Evolutionary conservation across 2,888 invertebrate genomes (phyloP), one percentile per base, ranked within the genome.

Genomic region (Tridacna crocea): DNA sequence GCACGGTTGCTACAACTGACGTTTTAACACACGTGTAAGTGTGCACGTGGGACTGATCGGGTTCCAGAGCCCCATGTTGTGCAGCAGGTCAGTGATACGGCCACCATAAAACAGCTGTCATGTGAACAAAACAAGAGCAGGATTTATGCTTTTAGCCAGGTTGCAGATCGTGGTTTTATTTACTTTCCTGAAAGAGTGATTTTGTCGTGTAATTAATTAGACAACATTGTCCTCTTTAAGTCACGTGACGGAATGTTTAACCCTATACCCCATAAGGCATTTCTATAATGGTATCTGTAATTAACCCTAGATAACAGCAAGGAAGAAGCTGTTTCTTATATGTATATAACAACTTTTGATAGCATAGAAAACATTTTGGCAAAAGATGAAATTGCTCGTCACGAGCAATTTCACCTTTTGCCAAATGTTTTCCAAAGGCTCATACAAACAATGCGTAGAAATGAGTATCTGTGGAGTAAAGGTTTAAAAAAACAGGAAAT

Each of bases 1-100:
- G 70, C 70, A 70, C 70, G 70, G 70, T 70, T 48, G 70, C 70
- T 70, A 51, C 55, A 24, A 22, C n/a, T 70, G 70, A 70, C 70
- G 26, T 48, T 51, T 70, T 70, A 70, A 70, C 47, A 51, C 51
- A 70, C 70, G 70, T 70, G 70, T 70, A 46, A 70, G 22, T 26
- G 51, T 36, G 51, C 70, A 51, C 70, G 70, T 51, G 61, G 70
- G 70, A 70, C 48, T 22, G 48, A 48, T 70, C 70, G 13, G 70
- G n/a, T 70, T 70, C 48, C 70, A 48, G 51, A 15, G 22, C n/a
- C 51, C 70, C 27, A 27, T 22, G 27, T 27, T 36, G 27, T 26
- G 36, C 27, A 26, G n/a, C n/a, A 15, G 66, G 13, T 46, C 36
- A n/a, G n/a, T 46, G 36, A 66, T 46, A n/a, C 12, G 66, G 47